These are phyloP conservation scores for Puma concolor DNA, from an alignment of 2,113 vertebrate genomes.

Conservation along the genomic window DNA sequence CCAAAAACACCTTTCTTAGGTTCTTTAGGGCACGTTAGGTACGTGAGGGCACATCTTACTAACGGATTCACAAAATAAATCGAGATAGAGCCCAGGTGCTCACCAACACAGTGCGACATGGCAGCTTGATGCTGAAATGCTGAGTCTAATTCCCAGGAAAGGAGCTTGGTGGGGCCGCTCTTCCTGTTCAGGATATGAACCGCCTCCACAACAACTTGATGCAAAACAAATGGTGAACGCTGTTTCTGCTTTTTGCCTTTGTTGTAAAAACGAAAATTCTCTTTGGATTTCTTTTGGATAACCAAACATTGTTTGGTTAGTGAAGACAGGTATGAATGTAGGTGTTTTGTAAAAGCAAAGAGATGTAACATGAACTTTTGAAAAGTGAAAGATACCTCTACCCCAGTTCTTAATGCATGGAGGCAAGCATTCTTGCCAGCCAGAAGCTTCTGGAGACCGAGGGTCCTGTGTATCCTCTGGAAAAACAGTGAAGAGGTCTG, in stretches of 20 bases:
- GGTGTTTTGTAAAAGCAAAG: not conserved
- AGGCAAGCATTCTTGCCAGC: not conserved
- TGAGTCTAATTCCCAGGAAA: not conserved
- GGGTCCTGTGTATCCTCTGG: not conserved
- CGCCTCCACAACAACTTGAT: not conserved
- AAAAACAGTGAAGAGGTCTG: not conserved
- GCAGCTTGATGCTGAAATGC: not conserved
- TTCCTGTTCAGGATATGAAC: not conserved
- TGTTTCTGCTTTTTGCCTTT: not conserved
- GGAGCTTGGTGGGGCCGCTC: not conserved
- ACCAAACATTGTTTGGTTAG: not conserved
- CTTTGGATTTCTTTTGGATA: not conserved
- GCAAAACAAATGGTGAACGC: not conserved
- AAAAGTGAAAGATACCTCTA: not conserved
- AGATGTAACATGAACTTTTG: not conserved
- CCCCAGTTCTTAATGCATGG: not conserved
- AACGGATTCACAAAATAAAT: not conserved
- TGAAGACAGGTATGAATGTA: not conserved
- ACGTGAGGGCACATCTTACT: not conserved
- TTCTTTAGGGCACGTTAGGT: not conserved
- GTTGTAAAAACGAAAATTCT: not conserved
- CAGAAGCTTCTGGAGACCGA: not conserved
- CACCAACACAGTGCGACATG: not conserved
- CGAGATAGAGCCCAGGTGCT: not conserved
- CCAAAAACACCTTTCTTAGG: not conserved